Conservation (phyloP, 35 echinoderm and acorn worm species). For the Chiridota heheva region DNA sequence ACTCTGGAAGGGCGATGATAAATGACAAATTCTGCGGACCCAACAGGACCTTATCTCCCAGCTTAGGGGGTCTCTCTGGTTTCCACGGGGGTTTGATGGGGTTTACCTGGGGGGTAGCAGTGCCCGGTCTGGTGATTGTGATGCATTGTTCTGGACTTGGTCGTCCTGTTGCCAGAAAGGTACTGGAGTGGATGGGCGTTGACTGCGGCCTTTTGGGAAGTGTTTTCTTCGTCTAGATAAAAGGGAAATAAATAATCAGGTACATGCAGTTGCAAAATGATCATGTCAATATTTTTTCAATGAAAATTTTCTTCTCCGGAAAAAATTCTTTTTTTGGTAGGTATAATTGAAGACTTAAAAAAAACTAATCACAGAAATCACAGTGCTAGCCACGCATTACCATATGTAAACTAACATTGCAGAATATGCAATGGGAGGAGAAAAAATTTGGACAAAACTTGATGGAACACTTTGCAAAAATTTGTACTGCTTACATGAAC, state of each 20-base stretch:
- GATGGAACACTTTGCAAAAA: no score
- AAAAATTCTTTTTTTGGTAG: no score
- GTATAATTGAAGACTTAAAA: no score
- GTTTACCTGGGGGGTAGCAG: conserved; percentile 11
- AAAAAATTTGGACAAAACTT: no score
- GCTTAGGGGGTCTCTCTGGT: conserved; percentile 47
- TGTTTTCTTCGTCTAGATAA: conserved; percentile 55
- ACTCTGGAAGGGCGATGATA: conserved; percentile 88
- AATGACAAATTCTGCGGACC: conserved; percentile 83
- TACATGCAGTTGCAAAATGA: background rate
- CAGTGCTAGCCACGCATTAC: no score
- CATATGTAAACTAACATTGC: no score
- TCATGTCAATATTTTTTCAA: background rate
- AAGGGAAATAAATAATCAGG: background rate
- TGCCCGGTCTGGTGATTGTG: conserved; percentile 14
- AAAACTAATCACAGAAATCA: no score
- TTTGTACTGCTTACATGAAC: no score
- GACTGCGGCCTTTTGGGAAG: conserved; percentile 82
- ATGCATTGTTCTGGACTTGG: conserved; percentile 57
- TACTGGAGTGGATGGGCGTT: conserved; percentile 70
- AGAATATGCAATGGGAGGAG: no score
- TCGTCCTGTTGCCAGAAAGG: conserved; percentile 59
- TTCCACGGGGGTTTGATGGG: conserved; percentile 16
- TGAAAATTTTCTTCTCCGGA: no score
- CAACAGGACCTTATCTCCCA: conserved; percentile 87